Base-by-base conservation (phyloP, 2,888 invertebrate species). In the Vesta saturnalis region DNA sequence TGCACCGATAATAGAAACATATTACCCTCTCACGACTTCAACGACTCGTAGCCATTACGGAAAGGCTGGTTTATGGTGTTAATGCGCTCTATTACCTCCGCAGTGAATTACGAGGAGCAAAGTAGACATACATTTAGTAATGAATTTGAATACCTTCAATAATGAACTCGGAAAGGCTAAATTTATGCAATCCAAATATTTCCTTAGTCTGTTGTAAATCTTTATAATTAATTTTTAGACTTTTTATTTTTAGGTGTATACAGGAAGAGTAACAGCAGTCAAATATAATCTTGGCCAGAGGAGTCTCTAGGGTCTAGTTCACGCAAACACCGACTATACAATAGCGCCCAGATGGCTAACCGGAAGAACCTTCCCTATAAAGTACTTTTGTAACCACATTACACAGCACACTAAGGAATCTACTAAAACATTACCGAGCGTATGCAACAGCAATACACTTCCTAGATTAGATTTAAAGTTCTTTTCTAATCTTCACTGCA, bases 11-110 rank as follows among this genome's bases (percentile, higher is more conserved):
- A 85, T 85, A 84, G 84, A 84, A 84, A 85, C 83, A 83, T 84
- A 85, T 84, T 83, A 83, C 84, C 83, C 82, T 83, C 83, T 83
- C 82, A 80, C 82, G 81, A 82, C 82, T 83, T 83, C 82, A 83
- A 82, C 83, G 82, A 83, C 81, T 83, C 80, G 77, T 78, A 78
- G 80, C 83, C 82, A 84, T 84, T 84, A 84, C 82, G 77, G 79
- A 82, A 83, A 83, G 83, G 81, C 83, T 84, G 83, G 78, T 85
- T 85, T 84, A 85, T 83, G 83, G 83, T 82, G 83, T 82, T 84
- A 84, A 84, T 84, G 83, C 82, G 83, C 82, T 80, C 82, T 82
- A 82, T 83, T 82, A 82, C 82, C 78, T 78, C 73, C 72, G 73
- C 77, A 78, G 80, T 81, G 81, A 82, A 80, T 82, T 82, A 82